Evolutionary conservation across 1,140 invertebrate genomes (phyloP), one percentile per base, ranked within the genome.

Genomic region (Cydia pomonella): DNA sequence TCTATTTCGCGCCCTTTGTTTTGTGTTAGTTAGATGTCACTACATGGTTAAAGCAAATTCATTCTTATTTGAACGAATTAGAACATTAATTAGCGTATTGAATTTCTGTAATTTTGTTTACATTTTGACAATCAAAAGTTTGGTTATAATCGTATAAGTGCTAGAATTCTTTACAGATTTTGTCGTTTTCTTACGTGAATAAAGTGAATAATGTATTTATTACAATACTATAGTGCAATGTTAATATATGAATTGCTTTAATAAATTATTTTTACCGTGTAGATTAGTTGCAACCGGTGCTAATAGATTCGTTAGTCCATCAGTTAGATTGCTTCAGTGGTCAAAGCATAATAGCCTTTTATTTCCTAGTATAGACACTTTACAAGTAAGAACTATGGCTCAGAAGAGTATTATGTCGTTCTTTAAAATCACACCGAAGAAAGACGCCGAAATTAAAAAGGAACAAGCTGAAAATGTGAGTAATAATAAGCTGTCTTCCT

Each of bases 381-480:
- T 72, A 63, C 21, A 29, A 27, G 38, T 63, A 29, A 77, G 79
- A 77, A 86, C 38, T 1, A 92, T 92, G 90, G 82, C 90, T n/a
- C 90, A 92, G 72, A 87, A 83, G 77, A 92, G 84, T 73, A 92
- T 92, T 23, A 90, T 80, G n/a, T 90, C 89, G 6, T 92, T 92
- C 75, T 92, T 91, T 73, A 88, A 87, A 80, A 81, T 80, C 44
- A 87, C 87, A 3, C 89, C 89, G 2, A 90, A 86, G 29, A 88
- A 87, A 71, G 53, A 72, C 41, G 29, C 62, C 9, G 79, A 82
- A 47, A 77, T 80, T 9, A 41, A 69, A 7, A 75, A 79, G 64
- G 64, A 82, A 75, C 74, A 64, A 33, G 12, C n/a, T 12, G 73
- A 81, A 59, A 44, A 73, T 27, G 41, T 27, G 53, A 64, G 63